Evolutionary conservation across 2,888 invertebrate species (phyloP), one percentile per base, ranked within the genome.

Genomic region (Notodonta dromedarius): DNA sequence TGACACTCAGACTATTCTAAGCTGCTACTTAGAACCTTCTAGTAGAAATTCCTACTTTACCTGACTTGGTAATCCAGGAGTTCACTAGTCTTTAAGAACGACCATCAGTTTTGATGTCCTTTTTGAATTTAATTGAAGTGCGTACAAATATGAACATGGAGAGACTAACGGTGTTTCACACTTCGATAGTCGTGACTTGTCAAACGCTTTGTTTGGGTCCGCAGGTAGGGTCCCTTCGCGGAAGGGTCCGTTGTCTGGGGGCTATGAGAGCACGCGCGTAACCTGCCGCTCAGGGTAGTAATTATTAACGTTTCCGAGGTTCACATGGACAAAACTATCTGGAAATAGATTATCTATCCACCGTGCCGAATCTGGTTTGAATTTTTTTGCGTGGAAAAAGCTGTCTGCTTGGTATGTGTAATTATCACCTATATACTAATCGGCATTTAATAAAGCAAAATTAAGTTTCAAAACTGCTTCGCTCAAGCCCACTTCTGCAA

Each of bases 201-300:
- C 44, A 56, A 56, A 44, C 56, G 55, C 44, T n/a, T 55, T 44
- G 56, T 56, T 56, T 11, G 44, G 24, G 56, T 24, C 55, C 11
- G 56, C 70, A 70, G 72, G 72, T 70, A 70, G 61, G 57, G 11
- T 56, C 64, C 57, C 52, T 73, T 70, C 70, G 65, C 32, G 58
- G 70, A 73, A 70, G 46, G 50, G 52, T 54, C 61, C 59, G 61
- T 70, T 70, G 67, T 72, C 65, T 65, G 1, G 56, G 44, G 56
- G 16, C 40, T 44, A 12, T 16, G 13, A n/a, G 35, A 24, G 56
- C 56, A 56, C 56, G 56, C 44, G 56, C 16, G 14, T 13, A 14
- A 53, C 56, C 56, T 39, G 16, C 12, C 42, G 44, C 35, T 39
- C 14, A 4, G 32, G 11, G 8, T 32, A 12, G 52, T 52, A 32